Conservation (phyloP, 2,797 vertebrate species). For the Neostethus bicornis region DNA sequence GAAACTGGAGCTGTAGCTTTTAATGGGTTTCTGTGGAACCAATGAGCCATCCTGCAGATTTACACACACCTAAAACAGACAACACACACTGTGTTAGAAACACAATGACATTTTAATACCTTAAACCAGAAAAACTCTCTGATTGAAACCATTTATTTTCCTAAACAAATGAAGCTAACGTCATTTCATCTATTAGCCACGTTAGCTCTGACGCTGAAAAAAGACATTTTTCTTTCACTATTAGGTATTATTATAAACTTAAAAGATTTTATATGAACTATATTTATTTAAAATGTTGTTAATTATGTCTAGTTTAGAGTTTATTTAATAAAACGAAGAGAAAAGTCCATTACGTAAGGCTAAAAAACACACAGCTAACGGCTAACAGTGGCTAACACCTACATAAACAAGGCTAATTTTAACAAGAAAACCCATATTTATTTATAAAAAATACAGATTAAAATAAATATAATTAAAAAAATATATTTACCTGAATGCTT, state of each 20-base stretch:
- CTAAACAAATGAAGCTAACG: slow-evolving; percentile 14
- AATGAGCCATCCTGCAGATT: slow-evolving; percentile 88
- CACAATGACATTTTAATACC: background rate
- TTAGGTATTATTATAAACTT: too few relatives aligned
- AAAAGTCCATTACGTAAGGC: slow-evolving; percentile 55
- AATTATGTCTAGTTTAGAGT: background rate
- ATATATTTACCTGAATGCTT: slow-evolving; percentile 34
- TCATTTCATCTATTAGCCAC: slow-evolving; percentile 1
- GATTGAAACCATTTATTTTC: too few relatives aligned
- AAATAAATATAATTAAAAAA: accelerated
- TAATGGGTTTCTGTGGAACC: slow-evolving; percentile 98
- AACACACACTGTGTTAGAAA: slow-evolving; percentile 4
- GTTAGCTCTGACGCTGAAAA: background rate
- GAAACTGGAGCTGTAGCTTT: slow-evolving; percentile 95
- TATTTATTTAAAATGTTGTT: accelerated
- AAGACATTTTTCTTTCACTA: background rate
- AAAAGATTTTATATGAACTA: too few relatives aligned
- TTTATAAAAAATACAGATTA: accelerated
- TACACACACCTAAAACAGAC: slow-evolving; percentile 40
- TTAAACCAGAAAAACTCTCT: accelerated
- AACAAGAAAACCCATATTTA: background rate
- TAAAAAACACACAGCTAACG: slow-evolving; percentile 32
- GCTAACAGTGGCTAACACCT: slow-evolving; percentile 47
- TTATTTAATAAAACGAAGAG: background rate
- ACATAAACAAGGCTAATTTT: background rate